Conservation (phyloP, 2,113 vertebrate genomes). For the Megalops atlanticus region DNA sequence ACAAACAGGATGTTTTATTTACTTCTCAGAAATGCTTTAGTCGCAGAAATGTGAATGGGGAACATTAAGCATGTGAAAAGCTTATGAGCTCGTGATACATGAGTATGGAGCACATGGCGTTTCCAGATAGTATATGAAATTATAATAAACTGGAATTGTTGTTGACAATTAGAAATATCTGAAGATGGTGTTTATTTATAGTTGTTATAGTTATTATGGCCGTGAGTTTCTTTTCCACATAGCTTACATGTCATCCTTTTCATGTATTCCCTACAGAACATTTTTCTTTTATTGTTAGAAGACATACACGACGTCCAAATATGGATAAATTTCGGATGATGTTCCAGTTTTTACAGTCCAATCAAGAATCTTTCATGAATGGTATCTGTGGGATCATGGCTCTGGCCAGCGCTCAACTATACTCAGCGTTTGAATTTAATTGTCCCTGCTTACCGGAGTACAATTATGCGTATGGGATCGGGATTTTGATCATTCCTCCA, state of each 20-base stretch:
- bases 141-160: no score
- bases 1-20: no score
- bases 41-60: no score
- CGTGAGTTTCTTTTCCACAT: not conserved
- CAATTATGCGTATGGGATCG: conserved; percentile 84
- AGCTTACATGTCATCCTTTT: not conserved
- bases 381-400: conserved; percentile 96
- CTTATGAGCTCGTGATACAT: no score
- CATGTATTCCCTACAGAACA: not conserved
- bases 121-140: no score
- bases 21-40: no score
- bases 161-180: no score
- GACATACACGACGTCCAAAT: conserved; percentile 32
- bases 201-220: no score
- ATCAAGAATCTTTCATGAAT: conserved; percentile 97
- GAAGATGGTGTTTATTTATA: no score
- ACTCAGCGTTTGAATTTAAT: conserved; percentile 90
- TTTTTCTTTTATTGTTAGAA: not conserved
- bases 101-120: no score
- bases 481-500: conserved; percentile 83
- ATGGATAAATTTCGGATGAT: conserved; percentile 99
- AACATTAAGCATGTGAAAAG: no score
- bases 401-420: conserved; percentile 90
- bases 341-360: conserved; percentile 96
- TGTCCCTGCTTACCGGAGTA: conserved; percentile 90